These are phyloP conservation scores for Spongia lamella DNA, from an alignment of 37 sponge, comb jelly and placozoan genomes.

Conservation along the genomic window DNA sequence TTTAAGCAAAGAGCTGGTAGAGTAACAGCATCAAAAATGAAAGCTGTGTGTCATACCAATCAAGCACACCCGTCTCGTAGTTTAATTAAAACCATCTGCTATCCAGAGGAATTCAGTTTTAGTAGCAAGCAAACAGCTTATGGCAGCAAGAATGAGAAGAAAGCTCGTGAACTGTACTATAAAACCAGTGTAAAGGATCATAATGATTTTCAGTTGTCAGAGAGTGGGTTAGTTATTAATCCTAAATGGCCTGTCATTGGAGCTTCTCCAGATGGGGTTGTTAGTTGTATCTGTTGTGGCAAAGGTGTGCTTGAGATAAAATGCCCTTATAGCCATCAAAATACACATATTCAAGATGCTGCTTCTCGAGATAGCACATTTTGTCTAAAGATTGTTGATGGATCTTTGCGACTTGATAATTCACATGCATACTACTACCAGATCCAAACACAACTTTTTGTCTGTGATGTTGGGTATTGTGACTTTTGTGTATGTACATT, in stretches of 20 bases:
- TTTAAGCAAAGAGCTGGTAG: slow-evolving; percentile 22
- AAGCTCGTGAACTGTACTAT: not conserved
- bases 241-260: slow-evolving; percentile 43
- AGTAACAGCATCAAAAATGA: no score
- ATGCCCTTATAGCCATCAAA: slow-evolving; percentile 13
- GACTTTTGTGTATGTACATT: slow-evolving; percentile 50
- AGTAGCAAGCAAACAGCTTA: slow-evolving; percentile 8
- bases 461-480: no score
- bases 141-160: slow-evolving; percentile 9
- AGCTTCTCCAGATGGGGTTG: slow-evolving; percentile 47
- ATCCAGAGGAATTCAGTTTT: slow-evolving; percentile 21
- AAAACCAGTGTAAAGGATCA: not conserved
- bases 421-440: slow-evolving; percentile 45
- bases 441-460: slow-evolving; percentile 34
- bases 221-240: slow-evolving; percentile 30
- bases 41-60: slow-evolving; percentile 2
- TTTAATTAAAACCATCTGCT: slow-evolving; percentile 23
- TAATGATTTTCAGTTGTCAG: not conserved
- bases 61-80: slow-evolving; percentile 3
- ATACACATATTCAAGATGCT: no score
- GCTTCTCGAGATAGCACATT: not conserved
- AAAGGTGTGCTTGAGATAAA: slow-evolving; percentile 42
- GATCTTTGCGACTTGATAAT: not conserved
- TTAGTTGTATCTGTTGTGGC: slow-evolving; percentile 57
- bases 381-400: not conserved